Percentiles rank a stretch among this genome's conserved stretches.
Evolutionary conservation across 2,797 vertebrate species (phyloP).

Genomic region (Macropus fuliginosus): DNA sequence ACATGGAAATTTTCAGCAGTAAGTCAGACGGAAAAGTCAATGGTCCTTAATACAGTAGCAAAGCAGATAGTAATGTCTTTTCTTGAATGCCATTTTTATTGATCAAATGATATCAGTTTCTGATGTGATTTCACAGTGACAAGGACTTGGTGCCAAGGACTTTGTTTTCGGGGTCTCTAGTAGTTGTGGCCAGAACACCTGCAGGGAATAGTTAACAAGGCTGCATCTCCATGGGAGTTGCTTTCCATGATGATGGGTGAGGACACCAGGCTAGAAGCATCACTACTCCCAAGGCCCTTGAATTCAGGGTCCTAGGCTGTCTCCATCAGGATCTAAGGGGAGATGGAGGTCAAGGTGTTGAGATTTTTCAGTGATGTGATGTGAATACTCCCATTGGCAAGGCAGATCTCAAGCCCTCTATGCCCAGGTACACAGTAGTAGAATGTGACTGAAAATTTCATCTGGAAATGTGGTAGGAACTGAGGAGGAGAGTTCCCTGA

Average conservation of each 20-base stretch:
- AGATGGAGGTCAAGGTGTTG: neutral
- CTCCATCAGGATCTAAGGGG: neutral
- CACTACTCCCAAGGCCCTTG: neutral
- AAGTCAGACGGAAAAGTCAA: neutral
- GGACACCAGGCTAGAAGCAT: neutral
- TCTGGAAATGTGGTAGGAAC: neutral
- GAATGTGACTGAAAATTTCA: neutral
- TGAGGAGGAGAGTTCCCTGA: neutral
- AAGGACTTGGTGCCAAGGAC: neutral
- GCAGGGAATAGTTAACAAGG: neutral
- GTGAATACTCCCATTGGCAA: neutral
- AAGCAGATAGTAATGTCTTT: neutral
- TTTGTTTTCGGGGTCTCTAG: neutral
- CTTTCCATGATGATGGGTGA: neutral
- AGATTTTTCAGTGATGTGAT: neutral
- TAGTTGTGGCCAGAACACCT: neutral
- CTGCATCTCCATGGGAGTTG: neutral
- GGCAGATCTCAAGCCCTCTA: neutral
- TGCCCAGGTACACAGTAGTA: neutral
- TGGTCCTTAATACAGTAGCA: neutral
- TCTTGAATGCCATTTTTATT: neutral
- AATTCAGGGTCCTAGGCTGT: neutral
- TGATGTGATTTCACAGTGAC: neutral
- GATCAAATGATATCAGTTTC: neutral
- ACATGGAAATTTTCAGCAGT: neutral